Evolutionary conservation across 2,797 vertebrate genomes (phyloP).

Genomic region (Intellagama lesueurii): DNA sequence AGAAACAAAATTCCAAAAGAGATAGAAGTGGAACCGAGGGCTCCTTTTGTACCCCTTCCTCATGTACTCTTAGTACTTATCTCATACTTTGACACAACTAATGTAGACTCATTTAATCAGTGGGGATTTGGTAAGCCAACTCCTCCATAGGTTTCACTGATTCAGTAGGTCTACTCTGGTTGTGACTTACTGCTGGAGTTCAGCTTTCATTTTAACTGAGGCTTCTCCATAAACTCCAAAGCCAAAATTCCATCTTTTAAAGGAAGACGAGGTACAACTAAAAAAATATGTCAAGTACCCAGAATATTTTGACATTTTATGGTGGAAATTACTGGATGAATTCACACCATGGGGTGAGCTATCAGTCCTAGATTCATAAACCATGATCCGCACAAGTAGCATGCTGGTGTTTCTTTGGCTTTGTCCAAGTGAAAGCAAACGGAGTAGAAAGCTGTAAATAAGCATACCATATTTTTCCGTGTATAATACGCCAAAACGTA

Average conservation of each 20-base stretch:
- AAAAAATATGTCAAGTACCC: neutral
- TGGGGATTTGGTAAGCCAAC: too few species aligned
- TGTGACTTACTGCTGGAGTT: too few species aligned
- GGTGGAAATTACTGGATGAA: neutral
- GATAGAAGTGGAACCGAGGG: too few species aligned
- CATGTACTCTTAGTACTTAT: neutral
- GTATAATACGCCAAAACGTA: too few species aligned
- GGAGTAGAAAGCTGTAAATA: neutral
- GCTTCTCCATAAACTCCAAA: neutral
- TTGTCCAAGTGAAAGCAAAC: neutral
- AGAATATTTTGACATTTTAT: neutral
- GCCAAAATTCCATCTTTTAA: neutral
- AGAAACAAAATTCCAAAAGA: neutral
- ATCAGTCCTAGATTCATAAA: neutral
- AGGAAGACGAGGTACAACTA: neutral
- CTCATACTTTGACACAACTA: too few species aligned
- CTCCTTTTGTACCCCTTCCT: neutral
- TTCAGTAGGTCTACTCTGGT: too few species aligned
- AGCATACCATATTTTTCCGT: too few species aligned
- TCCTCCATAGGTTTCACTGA: too few species aligned
- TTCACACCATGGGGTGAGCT: neutral
- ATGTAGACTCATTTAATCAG: too few species aligned
- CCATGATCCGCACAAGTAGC: neutral
- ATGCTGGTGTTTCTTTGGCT: neutral
- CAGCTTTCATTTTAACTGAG: neutral